phyloP scores from a whole-genome alignment of 2,797 vertebrate species.

The Anniella stebbinsi region DNA sequence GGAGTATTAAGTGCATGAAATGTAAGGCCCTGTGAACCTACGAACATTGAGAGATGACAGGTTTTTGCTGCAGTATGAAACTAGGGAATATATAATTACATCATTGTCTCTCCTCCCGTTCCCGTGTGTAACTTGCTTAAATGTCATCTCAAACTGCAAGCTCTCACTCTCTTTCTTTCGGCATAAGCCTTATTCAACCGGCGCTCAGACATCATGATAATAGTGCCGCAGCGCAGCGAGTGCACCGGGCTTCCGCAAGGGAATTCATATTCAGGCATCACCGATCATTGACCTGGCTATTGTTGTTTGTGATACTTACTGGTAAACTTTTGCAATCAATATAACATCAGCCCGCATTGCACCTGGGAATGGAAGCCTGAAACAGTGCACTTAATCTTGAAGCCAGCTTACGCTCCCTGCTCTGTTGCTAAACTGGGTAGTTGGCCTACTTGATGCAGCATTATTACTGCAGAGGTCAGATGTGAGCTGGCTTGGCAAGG shows the following conservation, averaged over 20 bases:
- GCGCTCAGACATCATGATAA: conserved; percentile 85
- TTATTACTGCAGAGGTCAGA: conserved; percentile 98
- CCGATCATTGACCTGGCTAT: conserved; percentile 94
- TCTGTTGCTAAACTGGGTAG: conserved; percentile 94
- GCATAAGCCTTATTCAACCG: conserved; percentile 79
- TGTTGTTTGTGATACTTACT: conserved; percentile 98
- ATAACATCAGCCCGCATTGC: conserved; percentile 91
- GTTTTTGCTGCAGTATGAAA: conserved; percentile 62
- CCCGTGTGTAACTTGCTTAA: conserved; percentile 92
- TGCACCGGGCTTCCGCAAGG: conserved; percentile 66
- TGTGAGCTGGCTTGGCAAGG: conserved; percentile 87
- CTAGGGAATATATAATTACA: conserved; percentile 88
- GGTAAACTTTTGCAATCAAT: conserved; percentile 99
- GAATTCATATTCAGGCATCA: conserved; percentile 91
- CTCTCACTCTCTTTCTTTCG: conserved; percentile 76
- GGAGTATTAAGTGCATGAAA: conserved; percentile 42
- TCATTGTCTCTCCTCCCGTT: conserved; percentile 85
- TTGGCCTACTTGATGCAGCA: conserved; percentile 98
- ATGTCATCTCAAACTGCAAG: conserved; percentile 88
- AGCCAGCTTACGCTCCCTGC: conserved; percentile 93
- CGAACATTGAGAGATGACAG: conserved; percentile 65
- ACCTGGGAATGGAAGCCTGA: conserved; percentile 95
- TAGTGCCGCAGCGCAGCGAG: conserved; percentile 78
- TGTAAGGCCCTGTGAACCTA: neutral
- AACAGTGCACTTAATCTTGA: conserved; percentile 97